Evolutionary conservation across 2,113 vertebrate species (phyloP), one percentile per base, ranked within the genome.

Genomic region (Plotosus lineatus): DNA sequence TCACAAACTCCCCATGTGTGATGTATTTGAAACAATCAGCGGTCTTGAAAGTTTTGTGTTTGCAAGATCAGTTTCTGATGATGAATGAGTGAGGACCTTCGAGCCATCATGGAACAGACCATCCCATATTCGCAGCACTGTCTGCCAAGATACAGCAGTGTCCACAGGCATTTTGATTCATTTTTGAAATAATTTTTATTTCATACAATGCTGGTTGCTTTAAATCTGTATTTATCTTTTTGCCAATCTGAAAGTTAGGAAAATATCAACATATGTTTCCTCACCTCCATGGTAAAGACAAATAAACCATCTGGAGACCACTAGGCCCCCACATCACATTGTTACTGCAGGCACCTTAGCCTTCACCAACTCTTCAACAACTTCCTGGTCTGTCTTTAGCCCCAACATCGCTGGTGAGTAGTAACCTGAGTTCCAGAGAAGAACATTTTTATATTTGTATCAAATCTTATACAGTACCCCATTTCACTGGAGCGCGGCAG

Each of bases 51-150:
- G 61, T 93, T 96, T 0, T 88, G 94, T 3, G 94, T 94, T 90
- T 95, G 92, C 82, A 97, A 82, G 84, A 99, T 95, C 68, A 92
- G 91, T 2, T 92, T 89, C 91, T 99, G 95, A 65, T 98, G 90
- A 66, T 95, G 92, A 77, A 98, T 94, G 65, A 99, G 68, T 0
- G 97, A 98, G 91, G 61, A 99, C 94, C 89, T 99, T 99, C 2
- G 97, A 98, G 58, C 97, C 97, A 84, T 99, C 97, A 0, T 95
- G 97, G 90, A 99, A 99, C 46, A 99, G 89, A 85, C 96, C 97
- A 79, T 99, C 97, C 97, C 97, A 99, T 89, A 99, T 91, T 63
- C 97, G 92, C 63, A 99, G 91, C 53, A 98, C 97, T 0, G 97
- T 99, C 97, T 99, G 90, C 9, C 26, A 60, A 58, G 66, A 69